A percentile compares a stretch with the other conserved stretches of the same genome.
phyloP scores from a whole-genome alignment of 2,888 invertebrate genomes.

The Cephalotes varians region DNA sequence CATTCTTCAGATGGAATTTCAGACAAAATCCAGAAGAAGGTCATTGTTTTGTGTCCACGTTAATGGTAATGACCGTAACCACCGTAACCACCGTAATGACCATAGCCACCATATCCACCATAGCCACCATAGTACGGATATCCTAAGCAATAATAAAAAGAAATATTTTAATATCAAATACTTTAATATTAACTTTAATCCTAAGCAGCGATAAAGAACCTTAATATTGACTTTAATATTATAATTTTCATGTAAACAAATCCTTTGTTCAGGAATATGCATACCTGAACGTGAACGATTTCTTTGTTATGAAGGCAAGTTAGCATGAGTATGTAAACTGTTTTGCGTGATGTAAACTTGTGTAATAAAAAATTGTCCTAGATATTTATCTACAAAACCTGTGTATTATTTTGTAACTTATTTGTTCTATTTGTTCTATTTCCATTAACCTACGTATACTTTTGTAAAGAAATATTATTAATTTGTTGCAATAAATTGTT shows the following conservation, averaged over 20 bases:
- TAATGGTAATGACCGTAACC: conserved; percentile 70
- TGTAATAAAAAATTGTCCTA: conserved; percentile 6
- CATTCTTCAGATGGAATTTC: conserved; percentile 41
- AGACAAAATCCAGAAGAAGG: conserved; percentile 45
- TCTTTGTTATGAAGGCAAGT: conserved; percentile 22
- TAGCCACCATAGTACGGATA: conserved; percentile 61
- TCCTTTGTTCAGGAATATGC: not conserved
- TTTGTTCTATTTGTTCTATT: conserved; percentile 8
- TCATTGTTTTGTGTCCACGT: conserved; percentile 41
- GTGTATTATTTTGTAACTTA: not conserved
- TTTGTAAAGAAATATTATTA: not conserved
- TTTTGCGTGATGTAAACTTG: conserved; percentile 11
- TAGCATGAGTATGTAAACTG: not conserved
- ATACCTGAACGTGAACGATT: not conserved
- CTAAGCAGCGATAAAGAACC: too few relatives aligned
- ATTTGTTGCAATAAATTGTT: not conserved
- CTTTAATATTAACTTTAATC: too few relatives aligned
- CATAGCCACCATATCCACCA: conserved; percentile 71
- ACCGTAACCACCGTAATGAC: not conserved
- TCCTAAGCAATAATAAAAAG: conserved; percentile 67
- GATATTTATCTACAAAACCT: not conserved
- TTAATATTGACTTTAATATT: too few relatives aligned
- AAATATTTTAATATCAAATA: conserved; percentile 47
- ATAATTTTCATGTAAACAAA: not conserved
- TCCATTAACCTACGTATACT: not conserved